phyloP scores from a whole-genome alignment of 2,797 vertebrate genomes.

The Sebastes paucispinis region DNA sequence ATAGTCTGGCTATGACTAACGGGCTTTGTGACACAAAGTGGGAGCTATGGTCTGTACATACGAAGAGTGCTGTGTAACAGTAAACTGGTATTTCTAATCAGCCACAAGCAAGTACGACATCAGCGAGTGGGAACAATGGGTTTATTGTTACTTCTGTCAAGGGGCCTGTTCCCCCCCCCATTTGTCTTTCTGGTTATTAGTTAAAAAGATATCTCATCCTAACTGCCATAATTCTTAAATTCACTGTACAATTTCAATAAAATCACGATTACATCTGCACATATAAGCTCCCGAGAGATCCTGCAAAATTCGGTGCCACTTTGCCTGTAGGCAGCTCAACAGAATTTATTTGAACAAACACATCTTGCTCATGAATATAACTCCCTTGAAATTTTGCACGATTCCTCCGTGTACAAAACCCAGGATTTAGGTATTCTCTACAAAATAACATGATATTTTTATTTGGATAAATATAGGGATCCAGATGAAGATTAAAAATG shows the following conservation, averaged over 20 bases:
- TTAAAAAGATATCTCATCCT: conserved; percentile 6
- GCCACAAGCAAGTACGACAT: conserved; percentile 9
- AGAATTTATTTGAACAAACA: neutral
- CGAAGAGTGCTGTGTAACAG: neutral
- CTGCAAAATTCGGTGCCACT: neutral
- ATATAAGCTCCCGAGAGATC: neutral
- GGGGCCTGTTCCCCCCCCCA: neutral
- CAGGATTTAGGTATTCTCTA: neutral
- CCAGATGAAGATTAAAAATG: neutral
- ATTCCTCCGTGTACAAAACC: neutral
- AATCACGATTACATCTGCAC: neutral
- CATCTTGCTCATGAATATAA: neutral
- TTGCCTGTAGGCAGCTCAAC: neutral
- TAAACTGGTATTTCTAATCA: conserved; percentile 38
- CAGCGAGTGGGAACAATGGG: conserved; percentile 17
- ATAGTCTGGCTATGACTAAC: neutral
- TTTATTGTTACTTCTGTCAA: conserved; percentile 15
- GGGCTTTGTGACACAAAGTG: neutral
- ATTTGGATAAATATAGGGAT: neutral
- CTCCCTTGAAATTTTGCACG: neutral
- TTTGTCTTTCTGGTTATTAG: neutral
- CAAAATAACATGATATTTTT: neutral
- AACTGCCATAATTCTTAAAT: neutral
- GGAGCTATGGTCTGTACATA: neutral
- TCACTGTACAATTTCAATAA: neutral